These are phyloP conservation scores for Karalla daura DNA, from an alignment of 2,797 vertebrate genomes.

Conservation along the genomic window DNA sequence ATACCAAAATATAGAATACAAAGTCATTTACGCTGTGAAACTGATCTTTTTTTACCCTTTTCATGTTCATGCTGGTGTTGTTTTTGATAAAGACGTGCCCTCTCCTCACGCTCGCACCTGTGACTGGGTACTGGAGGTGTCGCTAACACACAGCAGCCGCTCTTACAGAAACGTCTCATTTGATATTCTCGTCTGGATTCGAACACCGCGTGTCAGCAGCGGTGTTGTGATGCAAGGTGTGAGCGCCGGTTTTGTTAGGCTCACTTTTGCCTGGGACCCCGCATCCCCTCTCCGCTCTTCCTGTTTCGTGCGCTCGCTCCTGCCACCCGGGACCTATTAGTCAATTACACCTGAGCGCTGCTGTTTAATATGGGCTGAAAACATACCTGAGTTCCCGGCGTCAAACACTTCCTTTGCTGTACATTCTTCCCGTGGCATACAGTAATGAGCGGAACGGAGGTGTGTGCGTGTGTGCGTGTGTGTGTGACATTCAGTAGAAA, in stretches of 20 bases:
- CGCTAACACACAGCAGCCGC: neutral
- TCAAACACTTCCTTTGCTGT: slow-evolving; percentile 86
- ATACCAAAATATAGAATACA: slow-evolving; percentile 15
- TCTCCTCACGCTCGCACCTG: neutral
- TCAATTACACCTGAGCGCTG: slow-evolving; percentile 86
- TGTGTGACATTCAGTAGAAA: slow-evolving; percentile 77
- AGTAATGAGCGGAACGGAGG: slow-evolving; percentile 72
- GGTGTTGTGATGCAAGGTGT: slow-evolving; percentile 34
- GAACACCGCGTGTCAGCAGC: slow-evolving; percentile 30
- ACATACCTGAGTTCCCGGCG: slow-evolving; percentile 84
- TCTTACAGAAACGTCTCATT: slow-evolving; percentile 13
- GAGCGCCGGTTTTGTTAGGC: slow-evolving; percentile 38
- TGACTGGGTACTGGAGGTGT: neutral
- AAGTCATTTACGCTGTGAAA: neutral
- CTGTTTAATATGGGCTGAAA: slow-evolving; percentile 85
- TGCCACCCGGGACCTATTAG: slow-evolving; percentile 83
- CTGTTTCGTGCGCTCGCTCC: slow-evolving; percentile 33
- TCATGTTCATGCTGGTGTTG: slow-evolving; percentile 1
- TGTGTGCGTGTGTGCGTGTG: slow-evolving; percentile 31
- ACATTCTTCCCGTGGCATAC: slow-evolving; percentile 76
- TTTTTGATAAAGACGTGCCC: neutral
- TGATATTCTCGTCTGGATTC: slow-evolving; percentile 43
- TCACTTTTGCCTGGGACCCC: slow-evolving; percentile 26
- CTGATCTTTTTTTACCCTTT: slow-evolving; percentile 5
- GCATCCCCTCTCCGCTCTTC: slow-evolving; percentile 25